Evolutionary conservation across 2,797 vertebrate genomes (phyloP), one percentile per base, ranked within the genome.

Genomic region (Hydrolagus colliei): DNA sequence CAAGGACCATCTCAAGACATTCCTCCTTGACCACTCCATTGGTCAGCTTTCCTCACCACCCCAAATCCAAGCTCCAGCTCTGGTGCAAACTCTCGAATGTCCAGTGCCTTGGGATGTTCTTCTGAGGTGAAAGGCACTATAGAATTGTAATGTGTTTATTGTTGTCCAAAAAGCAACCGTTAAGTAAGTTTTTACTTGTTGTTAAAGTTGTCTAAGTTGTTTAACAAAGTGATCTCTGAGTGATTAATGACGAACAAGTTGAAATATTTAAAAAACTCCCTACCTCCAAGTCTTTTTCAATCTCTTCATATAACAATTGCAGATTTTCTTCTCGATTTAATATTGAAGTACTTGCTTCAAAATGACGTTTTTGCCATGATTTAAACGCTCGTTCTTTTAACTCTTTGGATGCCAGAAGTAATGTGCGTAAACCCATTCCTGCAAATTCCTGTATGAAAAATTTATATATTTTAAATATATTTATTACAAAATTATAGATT

Each of bases 391-490:
- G 62, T 86, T 93, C 87, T 0, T 97, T 94, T 89, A 99, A 20
- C 86, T 95, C 93, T 88, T 96, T 96, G 87, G 96, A 97, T 87
- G 97, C 97, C 88, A 98, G 93, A 18, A 93, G 95, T 0, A 99
- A 91, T 0, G 98, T 99, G 72, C 96, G 95, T 76, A 99, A 92
- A 68, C 97, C 98, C n/a, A 98, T 96, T 1, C 93, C 93, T 9
- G 98, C 96, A 91, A 96, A 99, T 84, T 96, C 96, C 97, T 98
- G 73, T 0, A 75, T 90, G 12, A 67, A 62, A 73, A 73, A 73
- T 22, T 20, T 16, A 65, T 62, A 27, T 73, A 61, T 73, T 35
- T 86, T 0, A 27, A 68, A 32, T 20, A 41, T 13, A 62, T 14
- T 67, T 14, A 1, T 18, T 73, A 73, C 27, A 86, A 32, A 7